Evolutionary conservation across 2,113 vertebrate genomes (phyloP).

Genomic region (Apeltes quadracus): DNA sequence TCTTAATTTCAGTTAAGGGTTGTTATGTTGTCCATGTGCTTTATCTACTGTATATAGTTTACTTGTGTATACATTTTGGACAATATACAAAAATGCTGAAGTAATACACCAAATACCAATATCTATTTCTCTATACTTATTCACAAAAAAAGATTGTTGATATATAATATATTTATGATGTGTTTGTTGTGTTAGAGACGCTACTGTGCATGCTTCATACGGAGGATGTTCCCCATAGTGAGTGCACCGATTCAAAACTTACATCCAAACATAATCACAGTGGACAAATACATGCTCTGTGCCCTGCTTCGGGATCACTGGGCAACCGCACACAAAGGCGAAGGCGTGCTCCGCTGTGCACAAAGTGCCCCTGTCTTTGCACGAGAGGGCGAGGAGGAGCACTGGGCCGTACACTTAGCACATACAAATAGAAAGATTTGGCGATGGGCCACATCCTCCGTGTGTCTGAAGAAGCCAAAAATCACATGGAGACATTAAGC

Average conservation of each 20-base stretch:
- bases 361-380: conserved; percentile 62
- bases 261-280: conserved; percentile 34
- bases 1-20: neutral
- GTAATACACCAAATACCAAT: neutral
- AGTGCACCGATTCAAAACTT: conserved; percentile 4
- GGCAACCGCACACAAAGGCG: conserved; percentile 76
- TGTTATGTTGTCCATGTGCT: neutral
- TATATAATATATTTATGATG: neutral
- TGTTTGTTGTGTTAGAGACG: neutral
- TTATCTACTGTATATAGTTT: neutral
- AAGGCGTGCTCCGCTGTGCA: conserved; percentile 57
- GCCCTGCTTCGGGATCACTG: conserved; percentile 62
- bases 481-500: conserved; percentile 50
- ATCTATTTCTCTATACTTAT: neutral
- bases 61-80: neutral
- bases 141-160: neutral
- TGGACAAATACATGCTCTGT: conserved; percentile 21
- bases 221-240: neutral
- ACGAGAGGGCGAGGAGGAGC: conserved; percentile 38
- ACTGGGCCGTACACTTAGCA: conserved; percentile 32
- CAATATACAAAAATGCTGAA: neutral
- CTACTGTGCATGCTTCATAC: neutral
- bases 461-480: conserved; percentile 63
- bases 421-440: conserved; percentile 41
- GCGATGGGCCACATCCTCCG: conserved; percentile 58